A percentile compares a stretch with the other conserved stretches of the same genome.
phyloP scores from a whole-genome alignment of 2,797 vertebrate species.

The Fundulus diaphanus region DNA sequence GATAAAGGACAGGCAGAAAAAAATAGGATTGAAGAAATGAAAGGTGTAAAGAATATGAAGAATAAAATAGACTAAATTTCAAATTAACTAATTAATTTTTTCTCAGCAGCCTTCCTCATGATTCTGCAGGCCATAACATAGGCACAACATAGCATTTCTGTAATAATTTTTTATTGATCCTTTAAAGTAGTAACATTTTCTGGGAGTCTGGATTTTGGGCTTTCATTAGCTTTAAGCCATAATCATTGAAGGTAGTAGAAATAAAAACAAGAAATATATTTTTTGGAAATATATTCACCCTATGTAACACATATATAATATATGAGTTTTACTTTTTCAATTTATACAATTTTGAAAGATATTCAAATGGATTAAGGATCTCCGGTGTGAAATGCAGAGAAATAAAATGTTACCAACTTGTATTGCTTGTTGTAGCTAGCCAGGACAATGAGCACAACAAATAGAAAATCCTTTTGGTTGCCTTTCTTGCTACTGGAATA shows the following conservation, averaged over 20 bases:
- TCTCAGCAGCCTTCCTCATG: background rate
- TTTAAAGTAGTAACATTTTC: background rate
- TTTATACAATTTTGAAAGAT: background rate
- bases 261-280: background rate
- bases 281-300: background rate
- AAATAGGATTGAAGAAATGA: too few species aligned
- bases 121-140: background rate
- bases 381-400: background rate
- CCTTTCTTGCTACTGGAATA: background rate
- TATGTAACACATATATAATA: background rate
- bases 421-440: background rate
- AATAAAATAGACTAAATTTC: too few species aligned
- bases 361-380: background rate
- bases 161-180: background rate
- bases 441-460: background rate
- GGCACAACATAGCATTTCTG: background rate
- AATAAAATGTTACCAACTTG: background rate
- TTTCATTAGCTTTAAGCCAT: background rate
- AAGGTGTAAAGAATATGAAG: too few species aligned
- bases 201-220: background rate
- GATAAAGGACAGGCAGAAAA: too few species aligned
- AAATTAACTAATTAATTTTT: too few species aligned
- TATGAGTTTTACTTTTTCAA: background rate
- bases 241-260: background rate
- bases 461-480: background rate